phyloP scores from a whole-genome alignment of 2,797 vertebrate species.

The Pogonophryne albipinna region DNA sequence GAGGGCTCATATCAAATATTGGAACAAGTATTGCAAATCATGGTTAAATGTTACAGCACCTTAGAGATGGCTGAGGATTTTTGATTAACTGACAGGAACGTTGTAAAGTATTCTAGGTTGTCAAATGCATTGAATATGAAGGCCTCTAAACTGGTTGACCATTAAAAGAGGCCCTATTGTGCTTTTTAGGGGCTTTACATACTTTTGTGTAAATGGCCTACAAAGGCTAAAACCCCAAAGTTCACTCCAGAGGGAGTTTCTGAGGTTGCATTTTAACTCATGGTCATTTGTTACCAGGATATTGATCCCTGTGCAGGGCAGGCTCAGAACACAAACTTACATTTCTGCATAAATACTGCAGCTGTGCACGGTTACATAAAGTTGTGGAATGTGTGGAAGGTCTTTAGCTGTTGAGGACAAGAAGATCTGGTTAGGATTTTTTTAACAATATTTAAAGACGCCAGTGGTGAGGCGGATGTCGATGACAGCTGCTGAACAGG shows the following conservation, averaged over 20 bases:
- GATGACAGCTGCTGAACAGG: neutral
- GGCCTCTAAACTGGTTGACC: too few relatives aligned
- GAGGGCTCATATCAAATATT: neutral
- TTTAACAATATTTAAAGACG: neutral
- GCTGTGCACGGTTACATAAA: neutral
- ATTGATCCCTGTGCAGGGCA: neutral
- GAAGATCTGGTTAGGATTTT: neutral
- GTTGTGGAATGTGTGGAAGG: neutral
- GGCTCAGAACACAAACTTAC: neutral
- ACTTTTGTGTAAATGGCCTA: too few relatives aligned
- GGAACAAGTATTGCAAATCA: neutral
- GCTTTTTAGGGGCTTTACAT: too few relatives aligned
- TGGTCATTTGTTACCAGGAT: neutral
- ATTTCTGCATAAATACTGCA: neutral
- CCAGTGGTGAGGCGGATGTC: neutral
- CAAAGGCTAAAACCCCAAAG: too few relatives aligned
- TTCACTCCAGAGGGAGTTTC: too few relatives aligned
- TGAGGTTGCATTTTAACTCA: neutral
- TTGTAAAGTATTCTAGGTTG: slow-evolving; percentile 3
- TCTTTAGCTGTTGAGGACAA: neutral
- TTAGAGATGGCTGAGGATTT: neutral
- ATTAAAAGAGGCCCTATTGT: too few relatives aligned
- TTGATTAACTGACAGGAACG: neutral
- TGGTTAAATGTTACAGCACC: neutral
- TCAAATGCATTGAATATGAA: neutral